phyloP scores from a whole-genome alignment of 2,113 vertebrate genomes.

The Alethe castanea region DNA sequence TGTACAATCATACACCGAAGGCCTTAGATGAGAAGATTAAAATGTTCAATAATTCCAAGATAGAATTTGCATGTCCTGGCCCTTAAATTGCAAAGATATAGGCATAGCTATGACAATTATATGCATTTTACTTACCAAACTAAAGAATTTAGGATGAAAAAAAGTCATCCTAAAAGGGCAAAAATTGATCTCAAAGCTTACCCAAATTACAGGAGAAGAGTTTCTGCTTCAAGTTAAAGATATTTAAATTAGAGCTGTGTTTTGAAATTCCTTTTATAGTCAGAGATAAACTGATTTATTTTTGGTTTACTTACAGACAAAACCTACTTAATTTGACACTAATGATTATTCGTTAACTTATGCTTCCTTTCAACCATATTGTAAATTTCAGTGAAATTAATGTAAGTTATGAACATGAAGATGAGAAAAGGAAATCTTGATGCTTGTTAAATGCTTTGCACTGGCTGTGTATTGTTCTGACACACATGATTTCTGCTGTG shows the following conservation, averaged over 20 bases:
- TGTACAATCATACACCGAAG: background rate
- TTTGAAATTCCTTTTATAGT: background rate
- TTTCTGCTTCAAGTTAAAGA: background rate
- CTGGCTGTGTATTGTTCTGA: background rate
- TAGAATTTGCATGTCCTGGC: background rate
- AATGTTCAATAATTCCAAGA: background rate
- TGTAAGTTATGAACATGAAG: background rate
- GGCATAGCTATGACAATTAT: background rate
- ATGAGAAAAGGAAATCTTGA: background rate
- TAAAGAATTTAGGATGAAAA: background rate
- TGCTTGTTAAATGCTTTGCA: background rate
- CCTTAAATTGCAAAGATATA: background rate
- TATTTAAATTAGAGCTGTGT: background rate
- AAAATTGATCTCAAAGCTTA: background rate
- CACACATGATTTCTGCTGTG: fast-evolving
- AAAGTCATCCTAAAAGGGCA: background rate
- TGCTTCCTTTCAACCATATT: background rate
- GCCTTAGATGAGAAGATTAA: background rate
- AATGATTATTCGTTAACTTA: background rate
- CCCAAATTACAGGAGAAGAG: background rate
- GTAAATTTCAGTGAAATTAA: background rate
- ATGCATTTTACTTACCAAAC: background rate
- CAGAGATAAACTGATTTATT: background rate
- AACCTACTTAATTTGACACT: background rate
- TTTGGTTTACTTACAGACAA: background rate